Evolutionary conservation across 2,888 invertebrate genomes (phyloP), one percentile per base, ranked within the genome.

Genomic region (Tupiocoris notatus): DNA sequence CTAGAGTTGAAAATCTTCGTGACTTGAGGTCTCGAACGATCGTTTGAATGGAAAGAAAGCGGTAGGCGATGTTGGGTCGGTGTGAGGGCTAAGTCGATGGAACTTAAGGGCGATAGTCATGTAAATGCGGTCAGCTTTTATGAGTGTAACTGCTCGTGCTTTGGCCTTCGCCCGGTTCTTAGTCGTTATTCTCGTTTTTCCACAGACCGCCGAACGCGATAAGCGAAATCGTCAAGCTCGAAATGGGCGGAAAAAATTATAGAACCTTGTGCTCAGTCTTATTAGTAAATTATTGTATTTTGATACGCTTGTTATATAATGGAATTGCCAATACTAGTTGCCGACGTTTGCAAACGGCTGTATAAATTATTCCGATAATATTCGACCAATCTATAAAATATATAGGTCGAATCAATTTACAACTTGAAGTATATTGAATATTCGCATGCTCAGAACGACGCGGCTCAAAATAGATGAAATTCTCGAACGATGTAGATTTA

Each of bases 61-160:
- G 39, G 39, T 7, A 39, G 12, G 39, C 12, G 6, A 12, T 12
- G 39, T 7, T n/a, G n/a, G n/a, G n/a, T n/a, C n/a, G 39, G 39
- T 39, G 39, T 3, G 12, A 39, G 39, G 3, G 39, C 6, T 7
- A 39, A 39, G 39, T 39, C 39, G 39, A 39, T 39, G 12, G 39
- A 39, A 39, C 39, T 39, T 39, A 3, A 12, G 39, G 39, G 18
- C 65, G 65, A 65, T 65, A 65, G 39, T 39, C 65, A 65, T 65
- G 65, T 65, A 65, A 65, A 65, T 65, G 65, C 18, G 65, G 65
- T 65, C 39, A 17, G 39, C 65, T 39, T 65, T 65, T 65, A 65
- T 65, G 65, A 65, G 65, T 65, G 25, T 65, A 65, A 65, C 65
- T 65, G 65, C 65, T 39, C 39, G 39, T 39, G 39, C 39, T 39